A percentile compares a stretch with the other conserved stretches of the same genome.
phyloP scores from a whole-genome alignment of 2,797 vertebrate species.

The Acipenser oxyrinchus region DNA sequence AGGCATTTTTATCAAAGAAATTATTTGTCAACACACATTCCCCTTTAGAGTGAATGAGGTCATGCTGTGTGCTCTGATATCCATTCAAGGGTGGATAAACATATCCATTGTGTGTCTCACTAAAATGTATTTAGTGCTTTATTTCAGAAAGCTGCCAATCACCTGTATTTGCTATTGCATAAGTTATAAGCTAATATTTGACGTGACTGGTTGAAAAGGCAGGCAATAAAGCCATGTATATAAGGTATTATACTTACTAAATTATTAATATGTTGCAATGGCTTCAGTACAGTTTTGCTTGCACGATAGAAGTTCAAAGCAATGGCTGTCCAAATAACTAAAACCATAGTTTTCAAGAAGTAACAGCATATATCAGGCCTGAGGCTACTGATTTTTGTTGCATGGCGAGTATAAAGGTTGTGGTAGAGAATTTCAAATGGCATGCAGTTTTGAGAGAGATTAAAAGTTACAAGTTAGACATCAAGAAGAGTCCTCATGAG shows the following conservation, averaged over 20 bases:
- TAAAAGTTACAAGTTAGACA: too few species aligned
- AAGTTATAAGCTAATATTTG: constrained; percentile 47
- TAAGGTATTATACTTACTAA: constrained; percentile 34
- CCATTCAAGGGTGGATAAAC: constrained; percentile 40
- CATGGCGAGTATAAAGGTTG: constrained; percentile 32
- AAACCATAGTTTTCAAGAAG: background rate
- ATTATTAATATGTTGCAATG: constrained; percentile 42
- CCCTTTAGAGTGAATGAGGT: constrained; percentile 44
- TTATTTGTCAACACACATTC: constrained; percentile 48
- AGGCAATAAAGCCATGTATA: constrained; percentile 21
- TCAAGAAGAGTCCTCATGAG: constrained; percentile 12
- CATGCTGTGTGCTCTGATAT: constrained; percentile 25
- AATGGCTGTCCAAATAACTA: background rate
- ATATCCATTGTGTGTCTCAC: constrained; percentile 49
- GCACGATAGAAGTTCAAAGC: constrained; percentile 2
- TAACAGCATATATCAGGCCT: background rate
- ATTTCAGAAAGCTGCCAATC: constrained; percentile 43
- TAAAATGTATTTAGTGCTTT: constrained; percentile 36
- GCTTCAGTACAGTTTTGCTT: constrained; percentile 8
- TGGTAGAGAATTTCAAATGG: constrained; percentile 38
- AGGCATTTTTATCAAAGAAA: constrained; percentile 47
- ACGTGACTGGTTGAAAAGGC: constrained; percentile 20
- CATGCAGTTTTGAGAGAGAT: background rate
- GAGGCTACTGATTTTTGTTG: background rate
- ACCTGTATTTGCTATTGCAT: constrained; percentile 32